A percentile compares a stretch with the other conserved stretches of the same genome.
phyloP scores from a whole-genome alignment of 2,113 vertebrate genomes.

The Boulengeromyrus knoepffleri region DNA sequence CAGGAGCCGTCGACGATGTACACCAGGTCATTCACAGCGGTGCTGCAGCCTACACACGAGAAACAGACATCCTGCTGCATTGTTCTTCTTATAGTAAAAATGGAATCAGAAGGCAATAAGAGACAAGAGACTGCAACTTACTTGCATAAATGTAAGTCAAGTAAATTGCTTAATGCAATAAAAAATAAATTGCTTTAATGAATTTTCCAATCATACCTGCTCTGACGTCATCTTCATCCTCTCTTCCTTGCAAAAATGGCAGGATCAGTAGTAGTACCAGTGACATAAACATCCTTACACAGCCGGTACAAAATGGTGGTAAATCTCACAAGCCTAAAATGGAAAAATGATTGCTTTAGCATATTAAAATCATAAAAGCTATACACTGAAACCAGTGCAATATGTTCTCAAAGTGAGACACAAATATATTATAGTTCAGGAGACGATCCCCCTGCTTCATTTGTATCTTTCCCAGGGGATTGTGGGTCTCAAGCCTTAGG shows the following conservation, averaged over 20 bases:
- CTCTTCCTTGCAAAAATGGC: conserved; percentile 30
- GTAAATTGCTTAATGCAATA: background rate
- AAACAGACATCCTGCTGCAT: background rate
- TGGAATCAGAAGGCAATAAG: background rate
- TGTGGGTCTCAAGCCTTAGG: background rate
- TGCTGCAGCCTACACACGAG: conserved; percentile 47
- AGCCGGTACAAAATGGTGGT: background rate
- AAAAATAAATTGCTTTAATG: background rate
- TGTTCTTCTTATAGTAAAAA: background rate
- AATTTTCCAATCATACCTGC: conserved; percentile 46
- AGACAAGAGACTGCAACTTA: background rate
- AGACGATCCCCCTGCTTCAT: background rate
- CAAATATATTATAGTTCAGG: background rate
- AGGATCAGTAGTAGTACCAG: conserved; percentile 36
- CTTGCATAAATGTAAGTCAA: background rate
- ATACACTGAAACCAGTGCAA: background rate
- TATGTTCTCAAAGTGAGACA: background rate
- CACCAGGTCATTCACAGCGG: conserved; percentile 48
- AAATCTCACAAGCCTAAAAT: conserved; percentile 5
- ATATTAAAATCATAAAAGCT: background rate
- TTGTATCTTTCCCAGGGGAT: background rate
- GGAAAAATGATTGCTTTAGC: background rate
- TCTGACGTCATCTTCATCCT: conserved; percentile 46
- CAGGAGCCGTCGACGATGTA: conserved; percentile 56
- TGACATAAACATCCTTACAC: conserved; percentile 39